Conservation (phyloP, 2,888 invertebrate species). For the Thereva nobilitata region DNA sequence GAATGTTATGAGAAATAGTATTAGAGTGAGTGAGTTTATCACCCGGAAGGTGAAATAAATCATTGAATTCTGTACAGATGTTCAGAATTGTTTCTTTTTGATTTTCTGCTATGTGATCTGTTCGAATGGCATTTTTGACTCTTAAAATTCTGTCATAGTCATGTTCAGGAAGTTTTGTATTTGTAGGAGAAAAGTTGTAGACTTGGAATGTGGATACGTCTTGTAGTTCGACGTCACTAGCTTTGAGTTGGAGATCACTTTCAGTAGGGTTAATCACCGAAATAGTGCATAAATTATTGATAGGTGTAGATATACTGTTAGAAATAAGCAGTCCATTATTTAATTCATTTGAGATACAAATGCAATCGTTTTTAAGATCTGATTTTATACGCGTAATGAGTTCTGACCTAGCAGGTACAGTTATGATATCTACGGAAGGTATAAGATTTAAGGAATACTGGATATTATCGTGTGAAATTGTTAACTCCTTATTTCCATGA, state of each 20-base stretch:
- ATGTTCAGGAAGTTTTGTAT: not conserved
- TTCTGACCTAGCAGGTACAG: not conserved
- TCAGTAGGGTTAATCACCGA: not conserved
- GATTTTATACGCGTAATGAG: not conserved
- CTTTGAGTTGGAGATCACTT: not conserved
- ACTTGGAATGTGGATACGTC: constrained; percentile 4
- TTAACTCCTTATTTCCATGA: too few relatives aligned
- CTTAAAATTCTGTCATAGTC: not conserved
- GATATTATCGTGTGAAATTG: too few relatives aligned
- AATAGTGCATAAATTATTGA: not conserved
- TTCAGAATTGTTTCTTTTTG: constrained; percentile 2
- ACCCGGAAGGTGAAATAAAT: constrained; percentile 1
- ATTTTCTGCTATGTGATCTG: not conserved
- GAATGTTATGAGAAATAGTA: not conserved
- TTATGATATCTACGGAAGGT: too few relatives aligned
- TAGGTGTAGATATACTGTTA: not conserved
- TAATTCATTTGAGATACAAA: not conserved
- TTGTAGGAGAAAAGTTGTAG: not conserved
- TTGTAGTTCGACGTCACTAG: not conserved
- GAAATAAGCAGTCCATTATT: not conserved
- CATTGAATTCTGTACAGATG: constrained; percentile 2
- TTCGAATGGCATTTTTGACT: not conserved
- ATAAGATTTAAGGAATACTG: too few relatives aligned
- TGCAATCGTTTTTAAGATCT: not conserved
- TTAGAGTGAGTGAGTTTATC: not conserved